Percentiles rank a stretch among this genome's conserved stretches.
phyloP scores from a whole-genome alignment of 2,888 invertebrate genomes.

The Agrilus cyanescens region DNA sequence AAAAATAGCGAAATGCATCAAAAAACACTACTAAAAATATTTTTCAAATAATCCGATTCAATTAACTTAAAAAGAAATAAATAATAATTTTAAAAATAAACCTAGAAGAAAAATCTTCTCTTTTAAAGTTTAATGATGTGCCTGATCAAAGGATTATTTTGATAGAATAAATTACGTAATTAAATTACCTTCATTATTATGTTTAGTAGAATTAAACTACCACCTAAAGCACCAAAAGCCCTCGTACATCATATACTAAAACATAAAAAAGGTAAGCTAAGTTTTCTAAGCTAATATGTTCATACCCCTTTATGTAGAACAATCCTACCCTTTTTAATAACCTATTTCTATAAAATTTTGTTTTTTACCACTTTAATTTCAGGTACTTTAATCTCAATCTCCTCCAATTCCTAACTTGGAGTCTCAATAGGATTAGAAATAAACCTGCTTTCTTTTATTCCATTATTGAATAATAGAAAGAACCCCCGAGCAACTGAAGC shows the following conservation, averaged over 20 bases:
- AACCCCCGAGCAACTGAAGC: slow-evolving; percentile 42
- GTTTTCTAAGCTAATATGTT: slow-evolving; percentile 38
- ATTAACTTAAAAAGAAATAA: too few relatives aligned
- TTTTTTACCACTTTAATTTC: slow-evolving; percentile 40
- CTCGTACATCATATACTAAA: slow-evolving; percentile 51
- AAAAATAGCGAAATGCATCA: not conserved
- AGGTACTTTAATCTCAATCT: slow-evolving; percentile 40
- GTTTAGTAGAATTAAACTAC: slow-evolving; percentile 51
- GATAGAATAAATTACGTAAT: slow-evolving; percentile 47
- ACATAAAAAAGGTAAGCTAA: slow-evolving; percentile 48
- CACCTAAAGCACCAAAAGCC: slow-evolving; percentile 48
- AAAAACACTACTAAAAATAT: not conserved
- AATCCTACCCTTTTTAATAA: slow-evolving; percentile 43
- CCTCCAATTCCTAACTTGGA: slow-evolving; percentile 35
- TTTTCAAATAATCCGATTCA: not conserved
- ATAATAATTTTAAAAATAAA: slow-evolving; percentile 11
- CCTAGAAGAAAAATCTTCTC: slow-evolving; percentile 4
- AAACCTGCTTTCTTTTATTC: slow-evolving; percentile 49
- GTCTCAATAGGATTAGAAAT: slow-evolving; percentile 53
- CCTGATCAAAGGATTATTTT: slow-evolving; percentile 49
- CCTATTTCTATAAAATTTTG: slow-evolving; percentile 39
- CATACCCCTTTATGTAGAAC: slow-evolving; percentile 38
- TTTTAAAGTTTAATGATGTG: slow-evolving; percentile 26
- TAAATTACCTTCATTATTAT: slow-evolving; percentile 36
- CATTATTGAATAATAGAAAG: slow-evolving; percentile 40